These are phyloP conservation scores for Cistogaster globosa DNA, from an alignment of 2,888 invertebrate genomes.

Conservation along the genomic window DNA sequence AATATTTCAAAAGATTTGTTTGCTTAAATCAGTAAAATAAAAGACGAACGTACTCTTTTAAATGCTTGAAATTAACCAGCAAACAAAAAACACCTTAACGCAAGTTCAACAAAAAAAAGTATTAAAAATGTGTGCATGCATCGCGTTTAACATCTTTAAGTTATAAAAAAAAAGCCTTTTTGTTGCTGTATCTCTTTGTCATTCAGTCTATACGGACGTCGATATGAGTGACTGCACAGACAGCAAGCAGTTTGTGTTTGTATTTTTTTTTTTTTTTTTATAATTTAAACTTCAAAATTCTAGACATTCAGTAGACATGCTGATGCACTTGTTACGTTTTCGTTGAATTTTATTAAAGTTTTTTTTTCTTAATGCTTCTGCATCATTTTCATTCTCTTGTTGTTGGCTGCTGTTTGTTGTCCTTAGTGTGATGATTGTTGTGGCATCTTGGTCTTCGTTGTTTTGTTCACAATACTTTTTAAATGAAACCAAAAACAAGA, in stretches of 20 bases:
- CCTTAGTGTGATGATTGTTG: conserved; percentile 45
- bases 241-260: conserved; percentile 33
- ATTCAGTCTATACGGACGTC: conserved; percentile 21
- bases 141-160: conserved; percentile 48
- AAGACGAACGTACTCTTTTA: not conserved
- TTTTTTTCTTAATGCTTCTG: conserved; percentile 17
- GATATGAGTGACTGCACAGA: conserved; percentile 39
- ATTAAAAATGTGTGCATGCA: conserved; percentile 72
- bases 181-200: conserved; percentile 68
- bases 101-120: conserved; percentile 68
- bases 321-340: conserved; percentile 78
- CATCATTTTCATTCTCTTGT: conserved; percentile 34
- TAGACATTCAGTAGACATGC: conserved; percentile 80
- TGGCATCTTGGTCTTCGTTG: conserved; percentile 46
- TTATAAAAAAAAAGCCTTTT: conserved; percentile 31
- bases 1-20: no score
- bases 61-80: conserved; percentile 75
- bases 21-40: no score
- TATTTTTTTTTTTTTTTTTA: conserved; percentile 13
- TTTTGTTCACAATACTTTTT: conserved; percentile 47
- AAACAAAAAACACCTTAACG: conserved; percentile 71
- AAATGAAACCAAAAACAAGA: conserved; percentile 37
- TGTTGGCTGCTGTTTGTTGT: conserved; percentile 37
- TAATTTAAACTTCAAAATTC: conserved; percentile 71
- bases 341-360: conserved; percentile 38